Base-by-base conservation (phyloP, 1,140 invertebrate species). In the Patella vulgata region DNA sequence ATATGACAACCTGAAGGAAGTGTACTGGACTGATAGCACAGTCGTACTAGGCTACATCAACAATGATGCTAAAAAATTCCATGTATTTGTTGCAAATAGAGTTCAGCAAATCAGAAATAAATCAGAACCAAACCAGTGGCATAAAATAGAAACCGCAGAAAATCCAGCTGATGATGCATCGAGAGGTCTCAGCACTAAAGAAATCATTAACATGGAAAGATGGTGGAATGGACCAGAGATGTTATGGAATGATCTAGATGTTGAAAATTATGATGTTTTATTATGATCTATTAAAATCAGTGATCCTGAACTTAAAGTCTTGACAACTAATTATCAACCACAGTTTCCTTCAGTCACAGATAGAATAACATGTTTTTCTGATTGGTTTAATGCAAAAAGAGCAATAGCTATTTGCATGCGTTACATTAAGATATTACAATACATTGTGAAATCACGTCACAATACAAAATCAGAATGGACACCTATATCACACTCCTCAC, bases 211-310 rank as follows among this genome's bases (percentile, higher is more conserved):
- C 0, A 59, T 64, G 21, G 33, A 36, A 8, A 47, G 28, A 42
- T 75, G 73, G 70, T 57, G 70, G 28, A 57, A 17, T 40, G 70
- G 70, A 12, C 70, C 64, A 23, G 17, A 40, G 23, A 68, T 75
- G 47, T 39, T 72, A 11, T 57, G 64, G 64, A 1, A 71, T 50
- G 25, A 12, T 4, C 14, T 46, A 59, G 33, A 36, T 36, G 5
- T 36, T 30, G 50, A 31, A 4, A 39, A 3, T n/a, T 9, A 14
- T 23, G 1, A 14, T 23, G 1, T 19, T 4, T 19, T 30, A 21
- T 64, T 2, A 53, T 39, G 6, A 36, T 14, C 33, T 36, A 8
- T 36, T 8, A 5, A 36, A 36, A 14, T 8, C 14, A 36, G 33
- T 39, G 59, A 67, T 21, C 62, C 59, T 5, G 63, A 73, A 28